Evolutionary conservation across 2,797 vertebrate genomes (phyloP).

Genomic region (Dendrocincla fuliginosa): DNA sequence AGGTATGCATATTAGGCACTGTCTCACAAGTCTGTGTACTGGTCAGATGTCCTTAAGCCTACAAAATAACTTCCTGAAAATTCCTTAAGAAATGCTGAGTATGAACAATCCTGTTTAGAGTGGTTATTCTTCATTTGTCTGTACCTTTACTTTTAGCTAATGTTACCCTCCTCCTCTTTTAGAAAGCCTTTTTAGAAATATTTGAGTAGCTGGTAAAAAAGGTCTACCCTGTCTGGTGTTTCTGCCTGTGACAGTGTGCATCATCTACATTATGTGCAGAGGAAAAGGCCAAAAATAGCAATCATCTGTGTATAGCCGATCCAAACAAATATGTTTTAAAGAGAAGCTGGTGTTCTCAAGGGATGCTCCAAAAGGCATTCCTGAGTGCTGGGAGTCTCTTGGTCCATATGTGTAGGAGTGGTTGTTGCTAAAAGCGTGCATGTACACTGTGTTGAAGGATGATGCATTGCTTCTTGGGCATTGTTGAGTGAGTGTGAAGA

Average conservation of each 20-base stretch:
- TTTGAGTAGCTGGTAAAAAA: not conserved
- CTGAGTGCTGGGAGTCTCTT: not conserved
- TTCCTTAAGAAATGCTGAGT: not conserved
- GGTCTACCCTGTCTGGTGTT: not conserved
- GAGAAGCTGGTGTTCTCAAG: not conserved
- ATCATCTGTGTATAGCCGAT: not conserved
- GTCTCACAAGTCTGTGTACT: not conserved
- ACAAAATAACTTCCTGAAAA: not conserved
- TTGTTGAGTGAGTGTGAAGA: not conserved
- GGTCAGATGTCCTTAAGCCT: not conserved
- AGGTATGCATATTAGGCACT: not conserved
- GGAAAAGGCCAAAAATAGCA: not conserved
- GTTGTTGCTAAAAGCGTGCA: not conserved
- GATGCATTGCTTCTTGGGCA: not conserved
- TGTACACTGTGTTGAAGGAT: fast-evolving
- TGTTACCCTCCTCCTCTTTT: not conserved
- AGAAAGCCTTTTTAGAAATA: not conserved
- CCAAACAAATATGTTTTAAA: not conserved
- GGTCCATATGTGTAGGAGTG: not conserved
- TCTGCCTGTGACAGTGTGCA: not conserved
- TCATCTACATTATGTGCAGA: not conserved
- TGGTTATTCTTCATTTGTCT: not conserved
- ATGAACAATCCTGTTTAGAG: not conserved
- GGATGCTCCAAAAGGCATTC: not conserved
- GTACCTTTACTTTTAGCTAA: not conserved